Conservation (phyloP, 2,797 vertebrate species). For the Thalassophryne amazonica region DNA sequence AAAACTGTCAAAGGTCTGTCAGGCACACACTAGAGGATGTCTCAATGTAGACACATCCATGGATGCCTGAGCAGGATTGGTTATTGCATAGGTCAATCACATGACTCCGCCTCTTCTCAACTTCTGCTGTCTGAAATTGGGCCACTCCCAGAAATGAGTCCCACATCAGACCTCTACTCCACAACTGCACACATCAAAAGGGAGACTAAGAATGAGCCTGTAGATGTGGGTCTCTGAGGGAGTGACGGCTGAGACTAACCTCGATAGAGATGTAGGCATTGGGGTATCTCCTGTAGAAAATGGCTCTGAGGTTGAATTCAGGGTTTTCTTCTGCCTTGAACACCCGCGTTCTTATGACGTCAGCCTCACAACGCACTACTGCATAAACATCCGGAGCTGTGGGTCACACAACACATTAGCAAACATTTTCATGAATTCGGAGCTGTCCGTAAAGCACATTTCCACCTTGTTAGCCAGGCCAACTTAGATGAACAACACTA, state of each 20-base stretch:
- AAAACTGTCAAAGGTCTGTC: slow-evolving; percentile 68
- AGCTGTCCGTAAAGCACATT: too few species aligned
- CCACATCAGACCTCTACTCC: slow-evolving; percentile 71
- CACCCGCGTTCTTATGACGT: slow-evolving; percentile 65
- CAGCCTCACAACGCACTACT: slow-evolving; percentile 72
- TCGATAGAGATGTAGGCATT: slow-evolving; percentile 70
- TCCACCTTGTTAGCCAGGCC: too few species aligned
- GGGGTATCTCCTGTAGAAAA: slow-evolving; percentile 80
- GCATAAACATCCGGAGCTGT: slow-evolving; percentile 79
- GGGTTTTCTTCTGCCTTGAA: slow-evolving; percentile 70
- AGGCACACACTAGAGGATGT: slow-evolving; percentile 76
- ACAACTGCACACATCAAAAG: slow-evolving; percentile 63
- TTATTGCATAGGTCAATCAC: slow-evolving; percentile 68
- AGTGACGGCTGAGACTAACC: slow-evolving; percentile 54
- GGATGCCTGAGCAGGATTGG: slow-evolving; percentile 6
- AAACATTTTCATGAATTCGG: not conserved
- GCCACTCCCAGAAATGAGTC: slow-evolving; percentile 72
- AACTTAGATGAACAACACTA: too few species aligned
- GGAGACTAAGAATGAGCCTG: not conserved
- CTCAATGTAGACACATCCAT: slow-evolving; percentile 68
- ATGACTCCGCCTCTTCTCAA: slow-evolving; percentile 60
- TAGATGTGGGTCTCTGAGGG: not conserved
- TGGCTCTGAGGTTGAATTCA: slow-evolving; percentile 76
- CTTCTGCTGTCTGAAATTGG: slow-evolving; percentile 60
- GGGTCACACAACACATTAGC: not conserved